Conservation (phyloP, 2,888 invertebrate species). For the Drosophila gaucha region DNA sequence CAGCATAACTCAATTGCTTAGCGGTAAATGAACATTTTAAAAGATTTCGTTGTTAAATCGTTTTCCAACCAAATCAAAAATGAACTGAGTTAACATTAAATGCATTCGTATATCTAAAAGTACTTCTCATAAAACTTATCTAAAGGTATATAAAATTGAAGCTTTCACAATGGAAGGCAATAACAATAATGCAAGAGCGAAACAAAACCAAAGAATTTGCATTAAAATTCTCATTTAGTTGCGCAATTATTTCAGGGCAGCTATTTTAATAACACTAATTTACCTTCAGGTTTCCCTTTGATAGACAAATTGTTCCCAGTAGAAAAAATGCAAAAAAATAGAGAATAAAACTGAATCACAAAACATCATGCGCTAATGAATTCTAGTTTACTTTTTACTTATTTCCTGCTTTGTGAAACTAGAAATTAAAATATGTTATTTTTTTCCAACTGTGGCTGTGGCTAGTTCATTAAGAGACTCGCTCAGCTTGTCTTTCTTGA, state of each 20-base stretch:
- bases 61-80: too few relatives aligned
- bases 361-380: slow-evolving; percentile 52
- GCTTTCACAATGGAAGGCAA: slow-evolving; percentile 15
- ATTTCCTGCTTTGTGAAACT: slow-evolving; percentile 3
- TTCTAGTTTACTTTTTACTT: slow-evolving; percentile 47
- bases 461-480: background rate
- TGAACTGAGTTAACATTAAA: too few relatives aligned
- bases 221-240: slow-evolving; percentile 77
- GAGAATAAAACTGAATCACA: slow-evolving; percentile 49
- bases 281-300: slow-evolving; percentile 67
- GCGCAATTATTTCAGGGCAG: slow-evolving; percentile 75
- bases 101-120: too few relatives aligned
- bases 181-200: slow-evolving; percentile 24
- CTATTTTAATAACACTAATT: slow-evolving; percentile 81
- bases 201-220: slow-evolving; percentile 70
- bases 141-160: too few relatives aligned
- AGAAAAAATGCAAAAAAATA: slow-evolving; percentile 34
- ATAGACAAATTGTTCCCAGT: background rate
- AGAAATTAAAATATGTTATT: background rate
- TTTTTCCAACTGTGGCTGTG: background rate
- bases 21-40: slow-evolving; percentile 29
- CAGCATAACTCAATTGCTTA: slow-evolving; percentile 64
- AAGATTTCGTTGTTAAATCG: too few relatives aligned
- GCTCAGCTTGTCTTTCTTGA: too few relatives aligned
- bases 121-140: too few relatives aligned